These are phyloP conservation scores for Umimayanthus kanabou DNA, from an alignment of 92 coral and sea anemone genomes.

Conservation along the genomic window DNA sequence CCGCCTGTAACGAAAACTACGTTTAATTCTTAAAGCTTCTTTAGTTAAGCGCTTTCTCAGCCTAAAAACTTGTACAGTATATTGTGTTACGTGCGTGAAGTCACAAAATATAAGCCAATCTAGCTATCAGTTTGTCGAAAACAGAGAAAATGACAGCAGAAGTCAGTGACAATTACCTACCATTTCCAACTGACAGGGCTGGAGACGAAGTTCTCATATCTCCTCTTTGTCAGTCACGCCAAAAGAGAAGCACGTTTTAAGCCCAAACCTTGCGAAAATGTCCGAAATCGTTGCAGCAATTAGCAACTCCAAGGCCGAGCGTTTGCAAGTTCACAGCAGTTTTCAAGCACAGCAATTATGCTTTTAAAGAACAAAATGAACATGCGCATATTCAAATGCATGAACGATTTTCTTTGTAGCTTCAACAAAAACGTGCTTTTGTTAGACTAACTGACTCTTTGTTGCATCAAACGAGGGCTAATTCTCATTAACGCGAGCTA, in stretches of 20 bases:
- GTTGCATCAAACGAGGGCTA: not conserved
- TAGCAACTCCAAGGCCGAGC: not conserved
- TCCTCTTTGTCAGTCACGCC: not conserved
- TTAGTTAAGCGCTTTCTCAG: not conserved
- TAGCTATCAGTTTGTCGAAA: not conserved
- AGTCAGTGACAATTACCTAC: not conserved
- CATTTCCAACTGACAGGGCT: not conserved
- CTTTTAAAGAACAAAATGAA: not conserved
- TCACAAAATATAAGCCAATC: not conserved
- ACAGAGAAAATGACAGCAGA: not conserved
- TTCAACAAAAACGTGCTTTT: no score
- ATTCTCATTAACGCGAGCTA: not conserved
- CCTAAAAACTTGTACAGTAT: not conserved
- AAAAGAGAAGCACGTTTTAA: not conserved
- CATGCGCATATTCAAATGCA: not conserved
- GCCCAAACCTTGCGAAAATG: not conserved
- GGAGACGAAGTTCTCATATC: not conserved
- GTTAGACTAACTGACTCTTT: not conserved
- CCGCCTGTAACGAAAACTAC: not conserved
- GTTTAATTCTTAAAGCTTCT: no score
- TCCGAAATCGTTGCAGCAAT: not conserved
- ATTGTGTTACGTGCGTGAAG: not conserved
- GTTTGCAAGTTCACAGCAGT: not conserved
- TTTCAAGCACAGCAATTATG: not conserved
- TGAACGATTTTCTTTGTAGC: not conserved